A percentile compares a stretch with the other conserved stretches of the same genome.
These are phyloP conservation scores for Tiliqua scincoides DNA, from an alignment of 2,113 vertebrate genomes.

Conservation along the genomic window DNA sequence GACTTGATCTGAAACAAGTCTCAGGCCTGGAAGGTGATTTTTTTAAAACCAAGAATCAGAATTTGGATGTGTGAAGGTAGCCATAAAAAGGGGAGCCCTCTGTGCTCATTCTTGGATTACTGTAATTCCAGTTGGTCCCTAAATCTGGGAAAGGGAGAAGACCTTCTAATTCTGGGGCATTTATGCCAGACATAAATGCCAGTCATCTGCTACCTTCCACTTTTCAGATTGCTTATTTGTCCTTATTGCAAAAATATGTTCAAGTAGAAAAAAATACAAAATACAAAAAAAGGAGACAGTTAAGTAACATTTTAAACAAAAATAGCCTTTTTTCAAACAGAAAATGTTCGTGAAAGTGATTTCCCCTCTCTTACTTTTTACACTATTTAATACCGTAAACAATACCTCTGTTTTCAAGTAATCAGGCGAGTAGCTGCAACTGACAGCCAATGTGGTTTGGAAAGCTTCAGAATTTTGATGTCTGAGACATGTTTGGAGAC, in stretches of 20 bases:
- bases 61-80: background rate
- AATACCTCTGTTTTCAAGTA: background rate
- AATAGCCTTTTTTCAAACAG: too few relatives aligned
- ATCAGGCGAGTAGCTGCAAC: background rate
- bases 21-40: background rate
- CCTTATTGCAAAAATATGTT: too few relatives aligned
- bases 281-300: too few relatives aligned
- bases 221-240: too few relatives aligned
- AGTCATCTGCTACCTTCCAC: too few relatives aligned
- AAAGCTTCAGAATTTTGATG: background rate
- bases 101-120: background rate
- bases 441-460: background rate
- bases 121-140: background rate
- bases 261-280: too few relatives aligned
- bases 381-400: background rate
- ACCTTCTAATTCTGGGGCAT: background rate
- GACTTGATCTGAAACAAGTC: background rate
- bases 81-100: background rate
- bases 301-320: background rate
- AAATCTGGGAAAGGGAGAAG: background rate
- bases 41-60: background rate
- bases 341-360: background rate
- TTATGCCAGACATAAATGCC: background rate
- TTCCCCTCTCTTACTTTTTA: too few relatives aligned
- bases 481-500: background rate